Evolutionary conservation across 1,140 invertebrate species (phyloP), one percentile per base, ranked within the genome.

Genomic region (Pseudomyrmex flavicornis): DNA sequence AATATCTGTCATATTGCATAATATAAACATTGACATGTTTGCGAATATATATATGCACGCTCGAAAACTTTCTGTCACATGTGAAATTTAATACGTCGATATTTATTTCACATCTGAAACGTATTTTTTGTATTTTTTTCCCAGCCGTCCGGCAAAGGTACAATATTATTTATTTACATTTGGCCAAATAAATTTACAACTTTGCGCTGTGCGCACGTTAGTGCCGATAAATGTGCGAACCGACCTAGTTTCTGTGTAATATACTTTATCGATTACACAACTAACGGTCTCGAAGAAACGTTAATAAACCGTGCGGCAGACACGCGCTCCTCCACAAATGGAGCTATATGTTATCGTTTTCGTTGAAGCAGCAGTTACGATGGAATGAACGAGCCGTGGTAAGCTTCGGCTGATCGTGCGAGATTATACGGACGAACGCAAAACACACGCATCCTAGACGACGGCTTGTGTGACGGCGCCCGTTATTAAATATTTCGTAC

Each of bases 291-390:
- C 77, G 70, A 56, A 83, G 86, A 74, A 68, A 74, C 82, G 68
- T 87, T 88, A 87, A 88, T 88, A 86, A 87, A 87, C 61, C 80
- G 22, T 13, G 50, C n/a, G 50, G n/a, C 58, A 72, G 66, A 59
- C 59, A 86, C 44, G 44, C 50, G 35, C 35, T 35, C 0, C 61
- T 84, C 84, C 61, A 66, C 56, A 77, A 87, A 88, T 87, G 82
- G 61, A 63, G 56, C 68, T 54, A 70, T 87, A 86, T 84, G 84
- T 87, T 88, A 87, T 69, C 85, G 69, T 87, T 83, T 44, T 77
- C 59, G 80, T 73, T 82, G 73, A 87, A 59, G 52, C 50, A 63
- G 52, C 44, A 13, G 44, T 87, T 79, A 85, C 44, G 72, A 22
- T 50, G 22, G 82, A 84, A 77, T 69, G 70, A 87, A 54, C 77